These are phyloP conservation scores for Cephus pygmeus DNA, from an alignment of 2,888 invertebrate genomes.

Conservation along the genomic window DNA sequence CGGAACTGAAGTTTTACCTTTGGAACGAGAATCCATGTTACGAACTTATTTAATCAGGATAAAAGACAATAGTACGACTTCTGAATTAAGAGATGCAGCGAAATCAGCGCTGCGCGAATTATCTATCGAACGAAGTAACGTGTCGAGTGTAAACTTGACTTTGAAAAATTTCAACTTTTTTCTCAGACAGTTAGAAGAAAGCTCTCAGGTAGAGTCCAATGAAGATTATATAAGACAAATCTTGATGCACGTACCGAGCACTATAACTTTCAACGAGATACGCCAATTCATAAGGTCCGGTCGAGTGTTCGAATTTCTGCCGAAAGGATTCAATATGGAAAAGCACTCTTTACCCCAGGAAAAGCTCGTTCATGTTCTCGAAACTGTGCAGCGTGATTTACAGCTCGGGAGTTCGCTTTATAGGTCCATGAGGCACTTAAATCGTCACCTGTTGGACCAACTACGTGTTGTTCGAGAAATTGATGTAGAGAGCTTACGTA, in stretches of 20 bases:
- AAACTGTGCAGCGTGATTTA: background rate
- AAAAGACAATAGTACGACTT: no score
- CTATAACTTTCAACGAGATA: background rate
- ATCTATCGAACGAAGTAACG: no score
- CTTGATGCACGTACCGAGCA: background rate
- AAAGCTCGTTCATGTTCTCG: constrained; percentile 17
- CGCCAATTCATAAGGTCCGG: background rate
- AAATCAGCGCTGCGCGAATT: no score
- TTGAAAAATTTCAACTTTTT: no score
- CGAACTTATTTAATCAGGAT: no score
- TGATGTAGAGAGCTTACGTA: background rate
- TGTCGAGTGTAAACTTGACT: no score
- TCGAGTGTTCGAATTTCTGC: background rate
- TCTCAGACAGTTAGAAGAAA: background rate
- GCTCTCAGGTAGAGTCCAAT: background rate
- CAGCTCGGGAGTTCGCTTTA: background rate
- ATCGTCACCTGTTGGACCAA: background rate
- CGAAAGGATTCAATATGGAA: background rate
- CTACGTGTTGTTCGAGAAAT: background rate
- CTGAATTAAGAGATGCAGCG: no score
- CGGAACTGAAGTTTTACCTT: no score
- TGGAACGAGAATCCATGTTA: no score
- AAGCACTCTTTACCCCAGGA: background rate
- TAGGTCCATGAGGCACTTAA: background rate
- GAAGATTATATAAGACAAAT: background rate